Conservation (phyloP, 92 coral and sea anemone species). For the Heliopora coerulea region DNA sequence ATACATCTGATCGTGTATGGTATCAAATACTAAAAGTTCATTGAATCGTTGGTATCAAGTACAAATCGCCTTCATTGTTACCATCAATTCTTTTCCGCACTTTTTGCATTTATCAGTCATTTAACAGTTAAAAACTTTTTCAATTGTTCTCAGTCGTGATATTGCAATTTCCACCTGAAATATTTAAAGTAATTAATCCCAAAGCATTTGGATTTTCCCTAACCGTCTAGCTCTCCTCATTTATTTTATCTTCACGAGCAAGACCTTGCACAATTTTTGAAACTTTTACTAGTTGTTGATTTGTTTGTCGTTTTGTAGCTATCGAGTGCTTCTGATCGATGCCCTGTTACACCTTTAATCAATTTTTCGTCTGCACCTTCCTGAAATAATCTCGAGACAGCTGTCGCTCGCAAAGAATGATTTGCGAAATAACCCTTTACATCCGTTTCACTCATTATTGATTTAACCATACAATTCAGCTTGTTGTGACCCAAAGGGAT, state of each 20-base stretch:
- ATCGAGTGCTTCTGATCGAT: constrained; percentile 41
- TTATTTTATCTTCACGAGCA: not conserved
- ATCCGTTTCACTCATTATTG: not conserved
- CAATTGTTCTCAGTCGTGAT: not conserved
- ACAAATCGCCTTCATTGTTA: no score
- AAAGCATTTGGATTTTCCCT: not conserved
- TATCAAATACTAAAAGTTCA: no score
- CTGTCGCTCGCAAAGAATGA: not conserved
- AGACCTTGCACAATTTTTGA: constrained; percentile 25
- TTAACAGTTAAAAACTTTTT: no score
- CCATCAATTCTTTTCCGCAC: no score
- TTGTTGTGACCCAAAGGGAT: constrained; percentile 35
- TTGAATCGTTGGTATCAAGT: no score
- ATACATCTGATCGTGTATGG: no score
- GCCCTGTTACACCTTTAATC: constrained; percentile 37
- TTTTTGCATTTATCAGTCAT: no score
- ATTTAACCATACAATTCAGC: constrained; percentile 34
- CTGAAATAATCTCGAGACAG: not conserved
- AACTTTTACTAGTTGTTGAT: constrained; percentile 13
- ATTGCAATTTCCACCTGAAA: not conserved
- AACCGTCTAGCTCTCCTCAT: not conserved
- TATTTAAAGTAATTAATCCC: not conserved
- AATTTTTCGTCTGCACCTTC: no score
- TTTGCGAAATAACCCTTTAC: not conserved
- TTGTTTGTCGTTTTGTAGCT: constrained; percentile 39